Percentiles rank a stretch among this genome's conserved stretches.
phyloP scores from a whole-genome alignment of 2,797 vertebrate genomes.

The Melanotaenia pygmaea region DNA sequence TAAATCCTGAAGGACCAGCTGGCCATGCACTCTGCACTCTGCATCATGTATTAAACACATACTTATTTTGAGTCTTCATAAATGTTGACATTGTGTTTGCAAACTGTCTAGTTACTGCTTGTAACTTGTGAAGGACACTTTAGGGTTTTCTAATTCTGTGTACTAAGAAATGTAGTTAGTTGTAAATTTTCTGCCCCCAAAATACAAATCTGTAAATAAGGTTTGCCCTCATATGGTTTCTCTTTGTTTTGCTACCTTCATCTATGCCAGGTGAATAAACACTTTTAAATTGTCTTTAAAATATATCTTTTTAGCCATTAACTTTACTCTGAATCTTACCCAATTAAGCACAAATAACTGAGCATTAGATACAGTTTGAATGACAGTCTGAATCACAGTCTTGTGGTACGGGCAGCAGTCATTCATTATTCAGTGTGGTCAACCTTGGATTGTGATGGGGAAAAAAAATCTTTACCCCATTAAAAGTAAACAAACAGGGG shows the following conservation, averaged over 20 bases:
- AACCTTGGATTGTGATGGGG: conserved; percentile 55
- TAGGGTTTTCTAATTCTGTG: conserved; percentile 5
- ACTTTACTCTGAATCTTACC: conserved; percentile 52
- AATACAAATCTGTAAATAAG: conserved; percentile 5
- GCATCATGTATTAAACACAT: conserved; percentile 31
- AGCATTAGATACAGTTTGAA: conserved; percentile 55
- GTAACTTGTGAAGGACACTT: conserved; percentile 13
- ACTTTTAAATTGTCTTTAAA: conserved; percentile 64
- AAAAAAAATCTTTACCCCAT: conserved; percentile 47
- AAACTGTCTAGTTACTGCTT: conserved; percentile 8
- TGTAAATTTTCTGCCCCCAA: conserved; percentile 13
- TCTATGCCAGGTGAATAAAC: conserved; percentile 70
- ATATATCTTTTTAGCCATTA: conserved; percentile 44
- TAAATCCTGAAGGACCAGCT: conserved; percentile 68
- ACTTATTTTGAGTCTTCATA: conserved; percentile 39
- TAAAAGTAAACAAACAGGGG: conserved; percentile 74
- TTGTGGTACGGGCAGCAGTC: conserved; percentile 39
- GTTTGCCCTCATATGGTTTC: conserved; percentile 3
- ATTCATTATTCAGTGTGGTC: conserved; percentile 63
- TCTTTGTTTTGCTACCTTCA: neutral
- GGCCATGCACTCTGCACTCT: conserved; percentile 50
- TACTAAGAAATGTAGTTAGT: neutral
- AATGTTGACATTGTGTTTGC: conserved; percentile 49
- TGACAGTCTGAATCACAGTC: conserved; percentile 45
- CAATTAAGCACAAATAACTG: conserved; percentile 62